These are phyloP conservation scores for Plectrocnemia conspersa DNA, from an alignment of 1,140 invertebrate genomes.

Conservation along the genomic window DNA sequence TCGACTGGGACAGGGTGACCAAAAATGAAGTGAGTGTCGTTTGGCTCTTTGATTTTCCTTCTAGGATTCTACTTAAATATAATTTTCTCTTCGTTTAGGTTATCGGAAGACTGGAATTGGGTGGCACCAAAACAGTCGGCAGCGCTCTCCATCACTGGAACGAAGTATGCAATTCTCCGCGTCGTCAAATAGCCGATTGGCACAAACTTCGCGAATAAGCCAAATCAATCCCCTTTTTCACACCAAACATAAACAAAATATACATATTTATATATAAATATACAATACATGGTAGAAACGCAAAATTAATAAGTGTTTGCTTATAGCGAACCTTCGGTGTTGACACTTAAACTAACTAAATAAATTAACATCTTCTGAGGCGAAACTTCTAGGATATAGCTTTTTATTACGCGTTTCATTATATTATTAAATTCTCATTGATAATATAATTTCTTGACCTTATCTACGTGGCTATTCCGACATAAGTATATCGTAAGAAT, in stretches of 20 bases:
- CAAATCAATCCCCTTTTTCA: slow-evolving; percentile 13
- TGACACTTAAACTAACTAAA: too few species aligned
- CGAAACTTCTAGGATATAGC: too few species aligned
- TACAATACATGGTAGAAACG: too few species aligned
- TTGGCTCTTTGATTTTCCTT: slow-evolving; percentile 7
- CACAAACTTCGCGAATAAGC: slow-evolving; percentile 86
- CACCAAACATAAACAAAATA: slow-evolving; percentile 11
- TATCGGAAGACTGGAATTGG: slow-evolving; percentile 89
- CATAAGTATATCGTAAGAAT: too few species aligned
- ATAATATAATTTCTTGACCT: too few species aligned
- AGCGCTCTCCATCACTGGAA: slow-evolving; percentile 91
- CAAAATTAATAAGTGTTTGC: slow-evolving; percentile 20
- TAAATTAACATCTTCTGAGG: too few species aligned
- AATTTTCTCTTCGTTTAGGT: slow-evolving; percentile 59
- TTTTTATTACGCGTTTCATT: too few species aligned
- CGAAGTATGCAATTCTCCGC: slow-evolving; percentile 92
- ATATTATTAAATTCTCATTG: too few species aligned
- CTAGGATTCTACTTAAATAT: background rate
- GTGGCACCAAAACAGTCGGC: slow-evolving; percentile 69
- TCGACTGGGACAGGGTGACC: slow-evolving; percentile 96
- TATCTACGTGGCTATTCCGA: too few species aligned
- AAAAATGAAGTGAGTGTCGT: slow-evolving; percentile 87
- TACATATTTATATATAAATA: background rate
- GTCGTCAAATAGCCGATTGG: slow-evolving; percentile 97
- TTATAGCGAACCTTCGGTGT: slow-evolving; percentile 17